phyloP scores from a whole-genome alignment of 1,140 invertebrate species.

The Ceratina australensis region DNA sequence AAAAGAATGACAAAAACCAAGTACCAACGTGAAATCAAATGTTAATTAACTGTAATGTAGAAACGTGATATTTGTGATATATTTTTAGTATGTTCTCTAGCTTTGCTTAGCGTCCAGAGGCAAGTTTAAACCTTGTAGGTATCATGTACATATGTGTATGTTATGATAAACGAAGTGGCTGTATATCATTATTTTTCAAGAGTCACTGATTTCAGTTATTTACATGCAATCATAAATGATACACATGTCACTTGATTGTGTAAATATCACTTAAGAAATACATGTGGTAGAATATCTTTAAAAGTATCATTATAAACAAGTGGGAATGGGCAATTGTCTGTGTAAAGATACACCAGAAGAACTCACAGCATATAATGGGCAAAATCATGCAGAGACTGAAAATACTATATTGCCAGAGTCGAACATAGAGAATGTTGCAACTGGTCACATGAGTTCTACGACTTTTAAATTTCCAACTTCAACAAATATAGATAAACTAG shows the following conservation, averaged over 20 bases:
- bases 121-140: background rate
- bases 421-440: slow-evolving; percentile 62
- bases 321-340: slow-evolving; percentile 83
- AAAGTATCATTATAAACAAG: slow-evolving; percentile 52
- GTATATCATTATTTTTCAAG: background rate
- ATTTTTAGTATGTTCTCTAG: slow-evolving; percentile 42
- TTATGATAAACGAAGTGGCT: background rate
- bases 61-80: slow-evolving; percentile 46
- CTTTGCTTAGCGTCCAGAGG: background rate
- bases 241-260: slow-evolving; percentile 41
- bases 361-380: slow-evolving; percentile 71
- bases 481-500: slow-evolving; percentile 84
- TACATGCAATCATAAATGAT: slow-evolving; percentile 33
- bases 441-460: slow-evolving; percentile 55
- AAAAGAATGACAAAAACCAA: background rate
- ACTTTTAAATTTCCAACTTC: slow-evolving; percentile 76
- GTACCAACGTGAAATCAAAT: slow-evolving; percentile 28
- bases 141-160: background rate
- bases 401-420: slow-evolving; percentile 70
- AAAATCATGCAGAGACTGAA: slow-evolving; percentile 70
- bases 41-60: slow-evolving; percentile 35
- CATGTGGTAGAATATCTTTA: slow-evolving; percentile 19
- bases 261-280: slow-evolving; percentile 53
- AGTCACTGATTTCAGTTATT: slow-evolving; percentile 38
- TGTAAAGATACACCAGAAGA: slow-evolving; percentile 81